Evolutionary conservation across 2,797 vertebrate species (phyloP).

Genomic region (Scarus forsteni): DNA sequence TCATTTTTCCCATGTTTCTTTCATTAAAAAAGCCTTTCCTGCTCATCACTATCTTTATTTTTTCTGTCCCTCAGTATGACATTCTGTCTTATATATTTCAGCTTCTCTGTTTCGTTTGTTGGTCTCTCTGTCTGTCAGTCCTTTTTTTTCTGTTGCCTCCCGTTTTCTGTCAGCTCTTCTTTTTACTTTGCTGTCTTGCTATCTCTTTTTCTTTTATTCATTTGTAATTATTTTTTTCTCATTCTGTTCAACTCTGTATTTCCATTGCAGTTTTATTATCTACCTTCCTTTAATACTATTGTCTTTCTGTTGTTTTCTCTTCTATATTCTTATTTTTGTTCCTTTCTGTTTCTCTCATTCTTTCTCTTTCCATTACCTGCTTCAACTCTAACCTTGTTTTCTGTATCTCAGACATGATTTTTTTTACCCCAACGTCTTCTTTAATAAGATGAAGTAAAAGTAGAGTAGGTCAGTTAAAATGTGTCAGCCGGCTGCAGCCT

Average conservation of each 20-base stretch:
- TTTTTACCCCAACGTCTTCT: background rate
- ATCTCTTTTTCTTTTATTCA: background rate
- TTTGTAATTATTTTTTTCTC: background rate
- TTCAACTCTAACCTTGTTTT: background rate
- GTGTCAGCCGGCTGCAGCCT: constrained; percentile 19
- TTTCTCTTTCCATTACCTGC: background rate
- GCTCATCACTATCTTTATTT: too few species aligned
- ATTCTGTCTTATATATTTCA: too few species aligned
- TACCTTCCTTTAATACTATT: background rate
- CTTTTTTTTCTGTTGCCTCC: too few species aligned
- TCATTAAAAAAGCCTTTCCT: too few species aligned
- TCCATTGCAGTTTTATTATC: background rate
- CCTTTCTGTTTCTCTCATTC: constrained; percentile 2
- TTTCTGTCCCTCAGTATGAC: too few species aligned
- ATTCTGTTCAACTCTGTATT: background rate
- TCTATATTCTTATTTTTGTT: too few species aligned
- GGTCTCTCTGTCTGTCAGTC: background rate
- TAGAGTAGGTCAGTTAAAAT: constrained; percentile 41
- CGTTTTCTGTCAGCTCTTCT: too few species aligned
- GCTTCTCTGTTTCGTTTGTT: too few species aligned
- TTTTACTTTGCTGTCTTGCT: background rate
- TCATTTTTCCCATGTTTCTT: too few species aligned
- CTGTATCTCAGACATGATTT: background rate
- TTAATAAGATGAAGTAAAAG: constrained; percentile 17
- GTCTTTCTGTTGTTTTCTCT: background rate